Conservation (phyloP, 2,888 invertebrate genomes). For the Peribatodes rhomboidaria region DNA sequence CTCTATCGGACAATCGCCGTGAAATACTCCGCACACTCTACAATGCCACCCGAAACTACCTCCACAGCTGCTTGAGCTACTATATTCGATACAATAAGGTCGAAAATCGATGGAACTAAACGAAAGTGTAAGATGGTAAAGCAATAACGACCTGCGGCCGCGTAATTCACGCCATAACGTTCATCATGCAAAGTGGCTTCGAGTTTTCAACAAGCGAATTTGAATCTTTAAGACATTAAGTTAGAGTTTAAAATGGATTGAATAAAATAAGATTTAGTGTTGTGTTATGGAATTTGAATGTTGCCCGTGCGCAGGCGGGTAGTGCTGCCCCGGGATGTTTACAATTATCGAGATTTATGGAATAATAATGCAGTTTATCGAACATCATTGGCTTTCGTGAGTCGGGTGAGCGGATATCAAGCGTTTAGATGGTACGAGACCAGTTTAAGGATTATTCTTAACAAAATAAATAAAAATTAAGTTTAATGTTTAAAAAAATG, state of each 20-base stretch:
- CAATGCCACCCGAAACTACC: constrained; percentile 55
- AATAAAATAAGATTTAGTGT: constrained; percentile 64
- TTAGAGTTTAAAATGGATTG: constrained; percentile 43
- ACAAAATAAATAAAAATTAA: too few species aligned
- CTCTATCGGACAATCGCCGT: constrained; percentile 81
- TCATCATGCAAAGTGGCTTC: constrained; percentile 81
- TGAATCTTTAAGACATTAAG: constrained; percentile 39
- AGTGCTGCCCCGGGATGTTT: constrained; percentile 46
- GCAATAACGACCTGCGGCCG: constrained; percentile 77
- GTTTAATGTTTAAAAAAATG: too few species aligned
- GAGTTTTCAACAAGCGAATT: constrained; percentile 39
- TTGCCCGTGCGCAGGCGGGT: constrained; percentile 45
- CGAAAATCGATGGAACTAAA: constrained; percentile 29
- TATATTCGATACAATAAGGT: constrained; percentile 41
- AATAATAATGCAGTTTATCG: constrained; percentile 38
- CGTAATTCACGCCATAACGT: constrained; percentile 84
- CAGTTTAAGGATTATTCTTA: too few species aligned
- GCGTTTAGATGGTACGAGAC: not conserved
- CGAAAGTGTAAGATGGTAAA: constrained; percentile 35
- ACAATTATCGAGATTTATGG: constrained; percentile 37
- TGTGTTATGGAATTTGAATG: constrained; percentile 79
- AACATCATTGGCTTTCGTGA: constrained; percentile 3
- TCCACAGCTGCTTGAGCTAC: constrained; percentile 1
- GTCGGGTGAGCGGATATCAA: not conserved
- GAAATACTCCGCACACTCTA: constrained; percentile 76